These are phyloP conservation scores for Caenorhabditis sp. DNA, from an alignment of 2,888 invertebrate genomes.

Conservation along the genomic window DNA sequence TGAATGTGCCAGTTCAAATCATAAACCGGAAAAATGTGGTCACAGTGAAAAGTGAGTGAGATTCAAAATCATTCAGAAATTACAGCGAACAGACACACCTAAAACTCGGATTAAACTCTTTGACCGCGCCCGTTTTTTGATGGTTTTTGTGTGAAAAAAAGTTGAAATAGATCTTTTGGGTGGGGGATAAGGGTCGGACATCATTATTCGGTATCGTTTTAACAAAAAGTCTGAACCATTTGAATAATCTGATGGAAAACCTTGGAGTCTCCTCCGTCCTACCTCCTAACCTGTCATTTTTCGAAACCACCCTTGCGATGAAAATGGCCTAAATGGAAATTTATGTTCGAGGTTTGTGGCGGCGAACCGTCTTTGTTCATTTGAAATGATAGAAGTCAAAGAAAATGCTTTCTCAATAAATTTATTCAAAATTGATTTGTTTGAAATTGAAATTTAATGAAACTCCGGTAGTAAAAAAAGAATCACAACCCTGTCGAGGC, in stretches of 20 bases:
- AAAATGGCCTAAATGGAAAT: constrained; percentile 15
- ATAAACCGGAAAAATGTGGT: constrained; percentile 25
- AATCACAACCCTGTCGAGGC: too few species aligned
- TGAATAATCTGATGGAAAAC: not conserved
- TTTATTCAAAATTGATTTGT: too few species aligned
- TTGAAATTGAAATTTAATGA: too few species aligned
- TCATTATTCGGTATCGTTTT: too few species aligned
- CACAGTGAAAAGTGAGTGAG: constrained; percentile 7
- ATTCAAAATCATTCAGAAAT: constrained; percentile 22
- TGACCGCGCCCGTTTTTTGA: constrained; percentile 11
- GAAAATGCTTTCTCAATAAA: too few species aligned
- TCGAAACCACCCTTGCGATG: constrained; percentile 23
- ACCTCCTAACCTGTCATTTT: constrained; percentile 5
- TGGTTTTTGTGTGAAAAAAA: constrained; percentile 15
- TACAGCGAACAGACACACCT: constrained; percentile 21
- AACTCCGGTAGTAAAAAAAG: too few species aligned
- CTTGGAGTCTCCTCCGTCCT: too few species aligned
- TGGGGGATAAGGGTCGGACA: not conserved
- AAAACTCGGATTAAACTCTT: constrained; percentile 33
- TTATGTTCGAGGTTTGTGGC: constrained; percentile 11
- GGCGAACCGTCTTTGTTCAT: constrained; percentile 10
- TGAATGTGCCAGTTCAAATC: constrained; percentile 1
- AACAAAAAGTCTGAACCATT: too few species aligned
- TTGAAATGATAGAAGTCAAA: too few species aligned
- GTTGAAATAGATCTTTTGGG: constrained; percentile 34